These are phyloP conservation scores for Choloepus hoffmanni DNA, from an alignment of 2,113 vertebrate genomes.

Conservation along the genomic window DNA sequence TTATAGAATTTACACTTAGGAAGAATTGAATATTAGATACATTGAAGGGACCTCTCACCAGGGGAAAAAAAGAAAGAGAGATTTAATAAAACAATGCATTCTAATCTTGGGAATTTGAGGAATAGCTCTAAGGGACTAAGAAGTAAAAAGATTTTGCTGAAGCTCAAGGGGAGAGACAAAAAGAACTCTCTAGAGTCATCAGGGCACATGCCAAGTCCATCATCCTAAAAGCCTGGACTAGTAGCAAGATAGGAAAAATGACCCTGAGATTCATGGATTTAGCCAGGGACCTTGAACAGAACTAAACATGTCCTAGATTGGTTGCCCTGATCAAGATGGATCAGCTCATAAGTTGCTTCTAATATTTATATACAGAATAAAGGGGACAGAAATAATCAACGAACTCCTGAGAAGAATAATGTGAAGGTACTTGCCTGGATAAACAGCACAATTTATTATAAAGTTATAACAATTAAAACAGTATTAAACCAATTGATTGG, in stretches of 20 bases:
- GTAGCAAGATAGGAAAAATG: neutral
- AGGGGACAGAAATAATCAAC: slow-evolving; percentile 2
- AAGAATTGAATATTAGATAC: neutral
- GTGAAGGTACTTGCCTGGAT: neutral
- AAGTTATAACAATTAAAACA: slow-evolving; percentile 2
- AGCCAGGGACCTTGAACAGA: neutral
- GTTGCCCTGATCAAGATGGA: neutral
- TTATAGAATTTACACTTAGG: neutral
- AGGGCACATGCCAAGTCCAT: neutral
- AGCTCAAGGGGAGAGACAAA: neutral
- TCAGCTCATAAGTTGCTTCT: neutral
- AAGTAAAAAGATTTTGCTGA: neutral
- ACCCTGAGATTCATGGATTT: neutral
- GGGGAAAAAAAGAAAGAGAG: neutral
- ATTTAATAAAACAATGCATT: neutral
- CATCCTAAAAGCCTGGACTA: neutral
- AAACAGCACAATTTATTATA: neutral
- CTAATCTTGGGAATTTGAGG: neutral
- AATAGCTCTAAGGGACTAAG: neutral
- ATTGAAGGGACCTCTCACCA: neutral
- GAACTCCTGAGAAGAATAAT: neutral
- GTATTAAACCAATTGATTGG: neutral
- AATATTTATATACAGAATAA: neutral
- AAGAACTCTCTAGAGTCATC: neutral
- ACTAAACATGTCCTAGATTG: neutral